These are phyloP conservation scores for Pollicipes pollicipes DNA, from an alignment of 1,140 invertebrate species.

Conservation along the genomic window DNA sequence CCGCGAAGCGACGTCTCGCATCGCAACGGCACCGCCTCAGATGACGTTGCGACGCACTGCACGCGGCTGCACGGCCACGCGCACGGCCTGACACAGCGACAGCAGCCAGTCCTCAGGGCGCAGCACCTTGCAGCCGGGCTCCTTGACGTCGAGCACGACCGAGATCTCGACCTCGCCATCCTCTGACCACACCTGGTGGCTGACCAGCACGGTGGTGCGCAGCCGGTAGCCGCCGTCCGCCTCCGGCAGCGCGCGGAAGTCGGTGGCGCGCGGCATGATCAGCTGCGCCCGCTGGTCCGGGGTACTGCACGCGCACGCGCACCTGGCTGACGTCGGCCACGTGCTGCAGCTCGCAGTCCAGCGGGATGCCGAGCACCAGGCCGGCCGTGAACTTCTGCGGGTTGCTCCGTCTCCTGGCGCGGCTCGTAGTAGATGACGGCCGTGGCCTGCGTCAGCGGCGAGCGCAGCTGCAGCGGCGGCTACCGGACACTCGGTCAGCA, in stretches of 20 bases:
- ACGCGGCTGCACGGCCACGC: conserved; percentile 2
- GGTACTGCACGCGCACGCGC: conserved; percentile 71
- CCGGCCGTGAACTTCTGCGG: conserved; percentile 86
- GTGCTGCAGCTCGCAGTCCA: conserved; percentile 70
- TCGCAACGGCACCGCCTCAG: too few species aligned
- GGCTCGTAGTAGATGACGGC: conserved; percentile 71
- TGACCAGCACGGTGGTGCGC: conserved; percentile 65
- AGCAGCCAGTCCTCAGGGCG: not conserved
- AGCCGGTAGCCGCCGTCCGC: conserved; percentile 39
- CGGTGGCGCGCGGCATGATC: conserved; percentile 46
- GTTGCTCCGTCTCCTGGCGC: conserved; percentile 55
- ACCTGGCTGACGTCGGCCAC: conserved; percentile 50
- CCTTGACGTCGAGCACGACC: not conserved
- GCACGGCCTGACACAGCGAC: not conserved
- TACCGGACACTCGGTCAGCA: conserved; percentile 39
- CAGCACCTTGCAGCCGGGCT: not conserved
- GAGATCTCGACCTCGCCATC: conserved; percentile 29
- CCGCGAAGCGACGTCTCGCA: too few species aligned
- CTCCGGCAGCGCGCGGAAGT: conserved; percentile 26
- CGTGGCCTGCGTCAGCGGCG: conserved; percentile 38
- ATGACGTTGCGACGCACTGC: not conserved
- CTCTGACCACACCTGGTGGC: conserved; percentile 46
- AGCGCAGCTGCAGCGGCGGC: conserved; percentile 27
- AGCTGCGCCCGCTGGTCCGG: conserved; percentile 74
- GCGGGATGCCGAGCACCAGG: conserved; percentile 59